Evolutionary conservation across 2,797 vertebrate genomes (phyloP), one percentile per base, ranked within the genome.

Genomic region (Glyptemys insculpta): DNA sequence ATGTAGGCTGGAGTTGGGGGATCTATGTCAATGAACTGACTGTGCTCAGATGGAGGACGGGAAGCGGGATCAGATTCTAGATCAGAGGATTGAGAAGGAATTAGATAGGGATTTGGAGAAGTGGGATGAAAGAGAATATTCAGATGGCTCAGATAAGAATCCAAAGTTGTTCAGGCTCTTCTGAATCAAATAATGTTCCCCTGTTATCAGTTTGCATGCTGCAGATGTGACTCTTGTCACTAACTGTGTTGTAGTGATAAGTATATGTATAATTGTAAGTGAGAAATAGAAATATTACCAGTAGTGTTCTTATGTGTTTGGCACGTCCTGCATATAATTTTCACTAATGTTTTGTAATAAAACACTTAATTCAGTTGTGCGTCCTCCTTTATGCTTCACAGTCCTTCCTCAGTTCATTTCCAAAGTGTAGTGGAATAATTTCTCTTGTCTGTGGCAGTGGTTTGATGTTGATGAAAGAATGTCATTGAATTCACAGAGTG

Each of bases 331-430:
- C 16, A 3, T 84, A 6, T 62, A 0, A 18, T 87, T 96, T 94
- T 54, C 81, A n/a, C 68, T 94, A 0, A 0, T 21, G 27, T 78
- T 83, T 0, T 54, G 50, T 93, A 52, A 10, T 0, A 0, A 81
- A 94, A 78, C 34, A 29, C 9, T 86, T 5, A 78, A 57, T 65
- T 92, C 50, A n/a, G 54, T 65, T 87, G 27, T 83, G 4, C 74
- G 52, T 82, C 83, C n/a, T 50, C 0, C 47, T 10, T 12, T 65
- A 41, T 21, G 52, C 89, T 90, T 93, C 74, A 78, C 78, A 91
- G 52, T 54, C n/a, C n/a, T 25, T 56, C 84, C 80, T 93, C 78
- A 89, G 9, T 27, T 94, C 85, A 79, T 94, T 91, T 95, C 88
- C 88, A 2, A 86, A 94, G 81, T 68, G 93, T 86, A 83, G 68